Evolutionary conservation across 2,113 vertebrate species (phyloP), one percentile per base, ranked within the genome.

Genomic region (Pollachius pollachius): DNA sequence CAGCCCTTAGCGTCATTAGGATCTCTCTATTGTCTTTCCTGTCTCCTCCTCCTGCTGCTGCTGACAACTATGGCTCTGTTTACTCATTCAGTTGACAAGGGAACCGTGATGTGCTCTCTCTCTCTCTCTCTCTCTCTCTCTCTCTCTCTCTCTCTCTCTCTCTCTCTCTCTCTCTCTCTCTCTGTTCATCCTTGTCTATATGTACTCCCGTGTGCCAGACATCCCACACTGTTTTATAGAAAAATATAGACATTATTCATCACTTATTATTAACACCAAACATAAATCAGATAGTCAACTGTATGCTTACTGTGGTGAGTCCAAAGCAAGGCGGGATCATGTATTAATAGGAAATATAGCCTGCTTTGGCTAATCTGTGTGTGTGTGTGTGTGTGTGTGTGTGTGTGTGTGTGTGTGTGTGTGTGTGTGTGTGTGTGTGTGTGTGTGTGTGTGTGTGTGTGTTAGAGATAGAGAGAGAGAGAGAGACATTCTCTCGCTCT

Each of bases 31-130:
- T 66, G 72, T 67, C 27, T 68, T 71, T 27, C 34, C 52, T 69
- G 30, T 34, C 30, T 34, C 6, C 30, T 27, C 27, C n/a, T 23
- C 2, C 67, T 41, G 23, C 69, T 56, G 52, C 74, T 70, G 18
- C 67, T 74, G 76, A 75, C 65, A 72, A 18, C 67, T 37, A 60
- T 70, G 16, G 59, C 9, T 18, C 0, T 71, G 72, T 75, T 82
- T 73, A 79, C 69, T 52, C 69, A 73, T 78, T 70, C 67, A 67
- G 57, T 77, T 78, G 56, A 27, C 65, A 76, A 67, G 67, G 67
- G 25, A 62, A 64, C 59, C 30, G 68, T 72, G 16, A 37, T 65
- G 63, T 52, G 30, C 41, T 48, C 41, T 48, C 41, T 48, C 5
- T 48, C 12, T 48, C 41, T 48, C 41, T 48, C 12, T 48, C 41